These are phyloP conservation scores for Thumatha senex DNA, from an alignment of 2,888 invertebrate genomes.

Conservation along the genomic window DNA sequence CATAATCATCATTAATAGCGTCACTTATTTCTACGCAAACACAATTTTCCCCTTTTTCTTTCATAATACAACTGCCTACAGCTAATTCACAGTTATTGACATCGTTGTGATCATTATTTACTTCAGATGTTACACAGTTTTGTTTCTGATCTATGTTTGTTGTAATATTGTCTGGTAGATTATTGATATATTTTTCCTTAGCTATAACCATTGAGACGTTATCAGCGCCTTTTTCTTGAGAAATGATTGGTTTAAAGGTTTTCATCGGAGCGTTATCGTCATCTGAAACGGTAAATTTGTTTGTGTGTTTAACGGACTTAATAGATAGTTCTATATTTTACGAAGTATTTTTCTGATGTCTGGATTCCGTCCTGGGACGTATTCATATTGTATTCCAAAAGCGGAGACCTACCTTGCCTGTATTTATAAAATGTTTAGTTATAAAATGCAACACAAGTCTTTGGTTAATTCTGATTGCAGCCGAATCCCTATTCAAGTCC, in stretches of 20 bases:
- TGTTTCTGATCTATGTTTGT: background rate
- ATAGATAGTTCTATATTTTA: too few species aligned
- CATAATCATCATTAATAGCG: constrained; percentile 34
- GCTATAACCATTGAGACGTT: background rate
- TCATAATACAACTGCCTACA: constrained; percentile 55
- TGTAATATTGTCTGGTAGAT: constrained; percentile 4
- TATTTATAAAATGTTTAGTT: too few species aligned
- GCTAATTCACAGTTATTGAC: constrained; percentile 47
- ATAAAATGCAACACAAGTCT: too few species aligned
- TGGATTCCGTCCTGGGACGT: too few species aligned
- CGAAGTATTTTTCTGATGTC: too few species aligned
- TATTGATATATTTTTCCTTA: background rate
- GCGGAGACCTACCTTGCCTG: too few species aligned
- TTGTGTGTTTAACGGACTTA: background rate
- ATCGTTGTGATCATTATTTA: constrained; percentile 12
- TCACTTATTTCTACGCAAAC: constrained; percentile 55
- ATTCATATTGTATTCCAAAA: too few species aligned
- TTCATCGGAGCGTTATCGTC: background rate
- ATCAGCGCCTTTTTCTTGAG: background rate
- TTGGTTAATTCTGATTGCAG: too few species aligned
- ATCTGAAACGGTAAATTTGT: constrained; percentile 4
- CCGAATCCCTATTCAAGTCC: too few species aligned
- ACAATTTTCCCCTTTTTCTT: constrained; percentile 42
- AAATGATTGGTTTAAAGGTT: background rate
- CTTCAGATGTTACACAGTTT: background rate